Percentiles rank a stretch among this genome's conserved stretches.
Evolutionary conservation across 2,113 vertebrate genomes (phyloP).

Genomic region (Pedetes capensis): DNA sequence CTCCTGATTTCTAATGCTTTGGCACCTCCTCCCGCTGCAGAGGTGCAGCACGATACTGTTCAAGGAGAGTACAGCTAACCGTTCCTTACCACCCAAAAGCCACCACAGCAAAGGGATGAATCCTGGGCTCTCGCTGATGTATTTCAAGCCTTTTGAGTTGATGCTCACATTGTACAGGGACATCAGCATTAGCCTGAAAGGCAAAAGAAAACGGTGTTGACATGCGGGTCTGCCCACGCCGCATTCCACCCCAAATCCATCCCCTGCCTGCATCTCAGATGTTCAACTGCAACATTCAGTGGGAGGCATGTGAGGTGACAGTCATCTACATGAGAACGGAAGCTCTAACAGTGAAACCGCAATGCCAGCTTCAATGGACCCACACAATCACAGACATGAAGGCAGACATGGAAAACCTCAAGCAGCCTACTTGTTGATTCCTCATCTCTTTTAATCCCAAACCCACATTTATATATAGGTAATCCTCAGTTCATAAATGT

Average conservation of each 20-base stretch:
- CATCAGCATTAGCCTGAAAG: slow-evolving; percentile 93
- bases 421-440: neutral
- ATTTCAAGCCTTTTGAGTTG: slow-evolving; percentile 90
- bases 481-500: neutral
- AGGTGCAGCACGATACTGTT: neutral
- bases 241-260: neutral
- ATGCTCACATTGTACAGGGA: slow-evolving; percentile 95
- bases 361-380: neutral
- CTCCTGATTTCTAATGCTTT: neutral
- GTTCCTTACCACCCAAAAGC: slow-evolving; percentile 89
- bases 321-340: neutral
- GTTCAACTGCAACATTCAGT: neutral
- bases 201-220: slow-evolving; percentile 59
- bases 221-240: neutral
- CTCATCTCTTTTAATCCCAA: neutral
- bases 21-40: neutral
- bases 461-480: neutral
- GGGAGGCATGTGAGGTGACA: neutral
- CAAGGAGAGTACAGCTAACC: accelerated
- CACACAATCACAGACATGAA: neutral
- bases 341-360: neutral
- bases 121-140: slow-evolving; percentile 88
- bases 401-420: neutral
- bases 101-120: slow-evolving; percentile 89
- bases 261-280: neutral